Base-by-base conservation (phyloP, 1,140 invertebrate genomes). In the Neodiprion pinetum region DNA sequence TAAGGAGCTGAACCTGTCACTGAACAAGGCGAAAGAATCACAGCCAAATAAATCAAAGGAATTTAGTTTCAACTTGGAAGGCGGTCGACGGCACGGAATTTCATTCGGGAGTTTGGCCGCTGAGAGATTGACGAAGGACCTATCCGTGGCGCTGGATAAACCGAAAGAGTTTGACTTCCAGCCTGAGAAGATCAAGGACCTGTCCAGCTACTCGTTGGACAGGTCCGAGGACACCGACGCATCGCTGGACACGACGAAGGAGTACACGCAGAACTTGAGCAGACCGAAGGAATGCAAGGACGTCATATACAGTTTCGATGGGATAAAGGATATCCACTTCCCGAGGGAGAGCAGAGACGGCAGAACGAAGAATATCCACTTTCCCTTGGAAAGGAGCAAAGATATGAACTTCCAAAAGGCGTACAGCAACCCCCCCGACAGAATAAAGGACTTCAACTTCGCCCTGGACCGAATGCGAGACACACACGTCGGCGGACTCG, bases 381-480 rank as follows among this genome's bases (percentile, higher is more conserved):
- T 79, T 4, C 74, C 71, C 2, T 53, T 81, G 49, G 77, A 80
- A 11, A 78, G 75, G 21, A 79, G 78, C 11, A 82, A 84, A 70
- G 81, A 84, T 3, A 80, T 81, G n/a, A 76, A 81, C 7, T 21
- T 85, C 11, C 50, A 81, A n/a, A 85, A 85, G 65, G 80, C 77
- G 28, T 85, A 85, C 67, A 76, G 74, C 7, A 49, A 84, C 1
- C 72, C 73, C 9, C 50, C 74, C 47, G 81, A 83, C 49, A 77
- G 80, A 5, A 84, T 82, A 77, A 84, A 84, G 61, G 81, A 83
- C 49, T 83, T 81, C 17, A 81, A 80, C 53, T 68, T 82, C 48
- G 79, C 80, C 1, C 47, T 84, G 9, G 82, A 85, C 12, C 80
- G 81, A 7, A 77, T 79, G 71, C 80, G 83, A 49, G 81, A 85